Evolutionary conservation across 2,888 invertebrate genomes (phyloP).

Genomic region (Acheta domesticus): DNA sequence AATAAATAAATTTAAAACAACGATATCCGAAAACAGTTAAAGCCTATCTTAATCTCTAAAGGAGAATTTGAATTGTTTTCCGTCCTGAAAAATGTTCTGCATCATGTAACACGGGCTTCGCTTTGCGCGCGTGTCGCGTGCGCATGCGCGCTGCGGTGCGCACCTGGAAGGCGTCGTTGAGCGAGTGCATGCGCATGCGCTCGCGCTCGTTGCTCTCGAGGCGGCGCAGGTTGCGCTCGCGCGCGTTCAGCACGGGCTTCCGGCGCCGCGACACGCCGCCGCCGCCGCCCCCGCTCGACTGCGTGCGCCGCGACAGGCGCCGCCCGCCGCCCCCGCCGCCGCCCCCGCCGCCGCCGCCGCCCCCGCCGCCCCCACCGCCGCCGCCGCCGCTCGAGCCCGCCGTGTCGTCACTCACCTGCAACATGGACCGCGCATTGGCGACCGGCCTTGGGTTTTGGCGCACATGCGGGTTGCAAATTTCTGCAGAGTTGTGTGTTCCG

Average conservation of each 20-base stretch:
- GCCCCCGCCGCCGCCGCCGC: conserved; percentile 41
- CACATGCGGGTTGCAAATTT: too few relatives aligned
- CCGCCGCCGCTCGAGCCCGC: conserved; percentile 44
- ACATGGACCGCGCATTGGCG: conserved; percentile 19
- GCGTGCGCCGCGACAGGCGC: conserved; percentile 45
- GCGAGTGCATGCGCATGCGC: conserved; percentile 74
- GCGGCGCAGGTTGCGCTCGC: conserved; percentile 68
- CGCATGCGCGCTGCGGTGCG: conserved; percentile 30
- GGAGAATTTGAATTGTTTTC: too few relatives aligned
- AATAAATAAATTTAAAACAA: too few relatives aligned
- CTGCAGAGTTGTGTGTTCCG: too few relatives aligned
- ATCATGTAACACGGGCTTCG: too few relatives aligned
- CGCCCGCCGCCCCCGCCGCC: conserved; percentile 43
- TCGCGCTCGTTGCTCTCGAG: conserved; percentile 76
- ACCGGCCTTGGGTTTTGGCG: too few relatives aligned
- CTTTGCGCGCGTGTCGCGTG: not conserved
- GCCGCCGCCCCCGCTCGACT: conserved; percentile 47
- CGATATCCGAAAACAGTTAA: too few relatives aligned
- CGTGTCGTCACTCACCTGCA: conserved; percentile 42
- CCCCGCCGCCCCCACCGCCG: conserved; percentile 47
- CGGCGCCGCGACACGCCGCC: conserved; percentile 46
- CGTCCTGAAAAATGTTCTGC: too few relatives aligned
- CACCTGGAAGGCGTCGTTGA: conserved; percentile 76
- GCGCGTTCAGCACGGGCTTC: conserved; percentile 59
- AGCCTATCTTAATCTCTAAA: too few relatives aligned